Percentiles rank a stretch among this genome's conserved stretches.
These are phyloP conservation scores for Zoanthus sociatus DNA, from an alignment of 92 coral and sea anemone genomes.

Conservation along the genomic window DNA sequence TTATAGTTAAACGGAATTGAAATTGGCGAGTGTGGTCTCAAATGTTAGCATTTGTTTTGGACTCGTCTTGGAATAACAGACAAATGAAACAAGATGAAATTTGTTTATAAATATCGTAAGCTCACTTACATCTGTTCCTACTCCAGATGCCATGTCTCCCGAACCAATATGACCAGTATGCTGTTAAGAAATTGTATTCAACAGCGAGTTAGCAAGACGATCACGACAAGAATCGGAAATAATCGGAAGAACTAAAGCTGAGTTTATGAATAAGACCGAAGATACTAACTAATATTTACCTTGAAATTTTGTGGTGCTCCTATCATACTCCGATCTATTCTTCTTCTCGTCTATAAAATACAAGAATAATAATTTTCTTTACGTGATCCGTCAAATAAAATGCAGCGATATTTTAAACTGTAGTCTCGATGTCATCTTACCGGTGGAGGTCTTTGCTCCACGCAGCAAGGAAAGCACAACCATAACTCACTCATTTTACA, in stretches of 20 bases:
- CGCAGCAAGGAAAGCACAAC: slow-evolving; percentile 74
- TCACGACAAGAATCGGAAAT: background rate
- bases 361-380: background rate
- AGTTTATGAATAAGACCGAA: background rate
- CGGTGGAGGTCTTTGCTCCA: slow-evolving; percentile 71
- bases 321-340: slow-evolving; percentile 85
- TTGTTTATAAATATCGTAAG: slow-evolving; percentile 9
- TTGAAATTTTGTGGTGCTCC: slow-evolving; percentile 86
- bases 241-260: background rate
- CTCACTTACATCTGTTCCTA: slow-evolving; percentile 85
- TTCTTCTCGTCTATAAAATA: slow-evolving; percentile 69
- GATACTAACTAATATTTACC: slow-evolving; percentile 51
- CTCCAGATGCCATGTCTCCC: slow-evolving; percentile 93
- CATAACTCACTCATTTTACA: slow-evolving; percentile 73
- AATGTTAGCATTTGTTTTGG: slow-evolving; percentile 22
- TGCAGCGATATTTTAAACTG: background rate
- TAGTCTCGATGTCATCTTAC: slow-evolving; percentile 49
- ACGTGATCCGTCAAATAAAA: slow-evolving; percentile 2
- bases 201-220: background rate
- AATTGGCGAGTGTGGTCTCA: background rate
- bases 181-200: slow-evolving; percentile 53
- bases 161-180: slow-evolving; percentile 94
- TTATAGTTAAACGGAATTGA: slow-evolving; percentile 20
- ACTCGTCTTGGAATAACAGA: background rate
- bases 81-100: slow-evolving; percentile 12